Percentiles rank a stretch among this genome's conserved stretches.
Evolutionary conservation across 2,888 invertebrate species (phyloP).

Genomic region (Monopis laevigella): DNA sequence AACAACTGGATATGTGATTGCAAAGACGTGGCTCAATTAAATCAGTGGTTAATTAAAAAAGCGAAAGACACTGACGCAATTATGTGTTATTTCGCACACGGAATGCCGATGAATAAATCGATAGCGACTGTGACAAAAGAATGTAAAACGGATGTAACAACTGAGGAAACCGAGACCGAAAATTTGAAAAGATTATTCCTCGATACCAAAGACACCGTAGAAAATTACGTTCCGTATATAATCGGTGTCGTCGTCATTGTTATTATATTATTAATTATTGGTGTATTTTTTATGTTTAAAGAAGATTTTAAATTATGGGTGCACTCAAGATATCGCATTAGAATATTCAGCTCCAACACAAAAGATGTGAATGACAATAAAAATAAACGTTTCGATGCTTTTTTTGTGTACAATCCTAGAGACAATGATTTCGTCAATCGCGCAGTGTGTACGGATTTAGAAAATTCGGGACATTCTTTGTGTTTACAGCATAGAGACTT

Average conservation of each 20-base stretch:
- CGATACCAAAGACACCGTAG: slow-evolving; percentile 72
- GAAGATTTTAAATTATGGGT: slow-evolving; percentile 83
- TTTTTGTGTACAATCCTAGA: slow-evolving; percentile 85
- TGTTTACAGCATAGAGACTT: slow-evolving; percentile 75
- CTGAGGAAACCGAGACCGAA: slow-evolving; percentile 69
- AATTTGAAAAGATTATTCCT: slow-evolving; percentile 66
- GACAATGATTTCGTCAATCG: slow-evolving; percentile 78
- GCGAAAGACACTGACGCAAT: slow-evolving; percentile 73
- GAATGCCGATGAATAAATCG: slow-evolving; percentile 58
- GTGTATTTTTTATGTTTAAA: slow-evolving; percentile 78
- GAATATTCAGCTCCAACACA: slow-evolving; percentile 73
- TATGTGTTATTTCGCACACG: slow-evolving; percentile 71
- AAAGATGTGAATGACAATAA: slow-evolving; percentile 64
- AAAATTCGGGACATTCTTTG: slow-evolving; percentile 70
- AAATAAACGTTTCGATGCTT: slow-evolving; percentile 85
- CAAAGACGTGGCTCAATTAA: slow-evolving; percentile 72
- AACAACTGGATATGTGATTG: slow-evolving; percentile 90
- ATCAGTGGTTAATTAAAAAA: slow-evolving; percentile 75
- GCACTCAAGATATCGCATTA: slow-evolving; percentile 79
- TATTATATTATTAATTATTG: slow-evolving; percentile 73
- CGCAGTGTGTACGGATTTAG: slow-evolving; percentile 77
- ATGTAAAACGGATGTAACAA: slow-evolving; percentile 73
- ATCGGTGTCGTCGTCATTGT: slow-evolving; percentile 76
- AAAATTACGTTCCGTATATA: slow-evolving; percentile 78
- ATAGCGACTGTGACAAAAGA: slow-evolving; percentile 54